Evolutionary conservation across 2,888 invertebrate species (phyloP), one percentile per base, ranked within the genome.

Genomic region (Synanthedon andrenaeformis): DNA sequence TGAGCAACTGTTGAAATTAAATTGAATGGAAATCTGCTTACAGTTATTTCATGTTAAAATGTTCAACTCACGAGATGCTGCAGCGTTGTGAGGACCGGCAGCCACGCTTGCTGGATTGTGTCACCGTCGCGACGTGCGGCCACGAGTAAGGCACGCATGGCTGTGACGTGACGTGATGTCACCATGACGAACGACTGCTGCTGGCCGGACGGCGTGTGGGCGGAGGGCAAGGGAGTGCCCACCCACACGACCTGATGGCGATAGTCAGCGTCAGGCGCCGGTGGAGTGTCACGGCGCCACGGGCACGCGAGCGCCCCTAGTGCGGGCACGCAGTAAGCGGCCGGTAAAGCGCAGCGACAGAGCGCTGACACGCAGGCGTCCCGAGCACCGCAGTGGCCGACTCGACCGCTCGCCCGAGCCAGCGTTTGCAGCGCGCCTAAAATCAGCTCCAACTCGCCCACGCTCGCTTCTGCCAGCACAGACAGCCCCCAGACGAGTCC

Each of bases 121-220:
- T 94, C 93, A 0, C 98, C 98, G 77, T 98, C 97, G 58, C 96
- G 92, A 72, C 96, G 96, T 0, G 98, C 97, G 53, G 98, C 89
- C 66, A 93, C 91, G 51, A 99, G 89, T 52, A 99, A 86, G 0
- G 98, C 95, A 59, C 96, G 90, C 94, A 99, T 98, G 41, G 98
- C 97, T 67, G 98, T 97, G 55, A 99, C 90, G 90, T 99, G 99
- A 68, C 99, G 98, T 0, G 97, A 95, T 3, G 98, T 99, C 69
- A 99, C 89, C 97, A 98, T 97, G 54, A 99, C 98, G 73, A 87
- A 86, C n/a, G 87, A 86, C 55, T 94, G 94, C 70, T 95, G 94
- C 55, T 94, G 92, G 42, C 93, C 49, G 17, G 19, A 17, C 17
- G 49, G 17, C 10, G 12, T 12, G 41, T 13, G 17, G 0, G 51